A percentile compares a stretch with the other conserved stretches of the same genome.
phyloP scores from a whole-genome alignment of 2,888 invertebrate species.

The Terebella lapidaria region DNA sequence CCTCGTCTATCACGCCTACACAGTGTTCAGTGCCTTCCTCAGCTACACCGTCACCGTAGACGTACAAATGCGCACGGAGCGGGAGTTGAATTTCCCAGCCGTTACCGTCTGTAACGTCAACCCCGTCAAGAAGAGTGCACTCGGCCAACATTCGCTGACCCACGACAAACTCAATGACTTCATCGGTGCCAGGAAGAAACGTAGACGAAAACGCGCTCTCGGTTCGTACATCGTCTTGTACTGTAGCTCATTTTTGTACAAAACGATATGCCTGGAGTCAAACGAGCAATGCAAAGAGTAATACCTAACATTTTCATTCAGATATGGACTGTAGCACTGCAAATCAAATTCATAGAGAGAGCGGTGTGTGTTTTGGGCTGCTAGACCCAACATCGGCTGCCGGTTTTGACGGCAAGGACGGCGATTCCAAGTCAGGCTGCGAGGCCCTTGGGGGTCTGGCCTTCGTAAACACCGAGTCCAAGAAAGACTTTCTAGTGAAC shows the following conservation, averaged over 20 bases:
- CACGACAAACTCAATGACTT: neutral
- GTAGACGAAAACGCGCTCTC: neutral
- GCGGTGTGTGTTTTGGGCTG: neutral
- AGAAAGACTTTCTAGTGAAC: slow-evolving; percentile 1
- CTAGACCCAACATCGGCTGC: neutral
- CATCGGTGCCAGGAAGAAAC: neutral
- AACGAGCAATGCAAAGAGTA: too few species aligned
- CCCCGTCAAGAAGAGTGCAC: neutral
- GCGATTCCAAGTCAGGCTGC: neutral
- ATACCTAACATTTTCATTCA: too few species aligned
- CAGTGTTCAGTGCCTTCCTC: neutral
- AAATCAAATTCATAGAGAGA: neutral
- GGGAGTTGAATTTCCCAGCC: neutral
- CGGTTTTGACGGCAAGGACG: neutral
- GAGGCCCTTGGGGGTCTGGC: neutral
- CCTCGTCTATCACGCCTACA: slow-evolving; percentile 1
- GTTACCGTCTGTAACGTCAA: slow-evolving; percentile 2
- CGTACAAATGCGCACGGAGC: neutral
- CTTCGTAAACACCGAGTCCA: slow-evolving; percentile 1
- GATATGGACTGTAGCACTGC: neutral
- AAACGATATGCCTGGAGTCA: too few species aligned
- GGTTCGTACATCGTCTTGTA: too few species aligned
- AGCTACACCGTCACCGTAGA: neutral
- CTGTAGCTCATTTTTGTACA: too few species aligned
- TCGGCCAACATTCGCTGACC: neutral